Evolutionary conservation across 2,888 invertebrate genomes (phyloP).

Genomic region (Pheosia tremula): DNA sequence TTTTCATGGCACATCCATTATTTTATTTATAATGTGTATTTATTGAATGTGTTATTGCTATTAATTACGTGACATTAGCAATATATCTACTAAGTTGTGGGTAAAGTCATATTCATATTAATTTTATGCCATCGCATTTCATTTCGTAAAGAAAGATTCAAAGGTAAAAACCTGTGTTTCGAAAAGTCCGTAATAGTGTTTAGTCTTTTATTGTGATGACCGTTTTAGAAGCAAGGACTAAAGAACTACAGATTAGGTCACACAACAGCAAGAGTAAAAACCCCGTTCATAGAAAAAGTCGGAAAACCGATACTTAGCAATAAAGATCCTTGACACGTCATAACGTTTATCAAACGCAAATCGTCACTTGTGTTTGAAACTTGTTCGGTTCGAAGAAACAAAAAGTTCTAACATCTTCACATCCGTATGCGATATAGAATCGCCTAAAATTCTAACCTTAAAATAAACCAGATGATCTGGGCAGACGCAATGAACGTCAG

Average conservation of each 20-base stretch:
- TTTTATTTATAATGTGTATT: too few relatives aligned
- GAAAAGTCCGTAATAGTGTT: too few relatives aligned
- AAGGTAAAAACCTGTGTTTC: too few relatives aligned
- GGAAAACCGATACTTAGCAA: not conserved
- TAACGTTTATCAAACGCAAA: conserved; percentile 3
- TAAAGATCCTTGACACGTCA: conserved; percentile 3
- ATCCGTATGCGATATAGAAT: conserved; percentile 27
- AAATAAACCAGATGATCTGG: conserved; percentile 50
- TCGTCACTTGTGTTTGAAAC: not conserved
- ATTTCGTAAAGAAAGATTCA: too few relatives aligned
- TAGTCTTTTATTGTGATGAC: too few relatives aligned
- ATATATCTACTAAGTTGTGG: too few relatives aligned
- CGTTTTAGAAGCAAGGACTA: not conserved
- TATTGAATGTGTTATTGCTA: too few relatives aligned
- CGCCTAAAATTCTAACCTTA: conserved; percentile 35
- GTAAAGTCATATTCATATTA: too few relatives aligned
- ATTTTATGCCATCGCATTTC: too few relatives aligned
- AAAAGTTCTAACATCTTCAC: conserved; percentile 13
- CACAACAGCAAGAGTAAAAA: conserved; percentile 3
- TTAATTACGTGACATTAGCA: not conserved
- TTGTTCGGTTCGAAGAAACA: not conserved
- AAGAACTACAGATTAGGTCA: not conserved
- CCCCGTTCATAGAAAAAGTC: not conserved
- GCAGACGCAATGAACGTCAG: conserved; percentile 47
- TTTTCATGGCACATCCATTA: too few relatives aligned